Conservation (phyloP, 2,888 invertebrate species). For the Encarsia formosa region DNA sequence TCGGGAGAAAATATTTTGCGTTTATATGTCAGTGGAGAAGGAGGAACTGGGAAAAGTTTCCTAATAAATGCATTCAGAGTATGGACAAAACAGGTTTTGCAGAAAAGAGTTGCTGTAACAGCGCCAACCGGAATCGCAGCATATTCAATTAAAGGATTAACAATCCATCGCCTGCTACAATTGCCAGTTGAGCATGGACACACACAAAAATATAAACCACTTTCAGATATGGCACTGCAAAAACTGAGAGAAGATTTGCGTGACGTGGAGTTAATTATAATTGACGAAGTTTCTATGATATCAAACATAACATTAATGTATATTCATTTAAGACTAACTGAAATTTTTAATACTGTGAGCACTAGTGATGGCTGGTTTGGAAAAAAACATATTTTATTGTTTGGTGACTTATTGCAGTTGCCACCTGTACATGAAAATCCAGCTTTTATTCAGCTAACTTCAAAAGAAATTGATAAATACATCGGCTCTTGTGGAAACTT, state of each 20-base stretch:
- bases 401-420: slow-evolving; percentile 40
- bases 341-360: slow-evolving; percentile 36
- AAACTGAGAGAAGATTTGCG: slow-evolving; percentile 31
- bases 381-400: slow-evolving; percentile 34
- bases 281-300: slow-evolving; percentile 34
- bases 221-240: slow-evolving; percentile 34
- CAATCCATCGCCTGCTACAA: neutral
- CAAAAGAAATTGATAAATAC: slow-evolving; percentile 29
- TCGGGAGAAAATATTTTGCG: neutral
- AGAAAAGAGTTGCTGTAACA: neutral
- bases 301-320: slow-evolving; percentile 34
- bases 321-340: slow-evolving; percentile 33
- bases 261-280: slow-evolving; percentile 37
- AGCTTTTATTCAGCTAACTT: slow-evolving; percentile 29
- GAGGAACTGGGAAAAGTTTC: neutral
- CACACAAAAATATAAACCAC: slow-evolving; percentile 29
- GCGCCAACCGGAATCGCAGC: slow-evolving; percentile 13
- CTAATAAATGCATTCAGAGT: neutral
- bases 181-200: neutral
- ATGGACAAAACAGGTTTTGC: neutral
- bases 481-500: neutral
- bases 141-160: neutral
- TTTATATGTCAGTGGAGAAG: neutral
- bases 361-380: slow-evolving; percentile 38
- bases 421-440: slow-evolving; percentile 36